Percentiles rank a stretch among this genome's conserved stretches.
Conservation (phyloP, 37 sponge, comb jelly and placozoan species). For the Geodia barretti region DNA sequence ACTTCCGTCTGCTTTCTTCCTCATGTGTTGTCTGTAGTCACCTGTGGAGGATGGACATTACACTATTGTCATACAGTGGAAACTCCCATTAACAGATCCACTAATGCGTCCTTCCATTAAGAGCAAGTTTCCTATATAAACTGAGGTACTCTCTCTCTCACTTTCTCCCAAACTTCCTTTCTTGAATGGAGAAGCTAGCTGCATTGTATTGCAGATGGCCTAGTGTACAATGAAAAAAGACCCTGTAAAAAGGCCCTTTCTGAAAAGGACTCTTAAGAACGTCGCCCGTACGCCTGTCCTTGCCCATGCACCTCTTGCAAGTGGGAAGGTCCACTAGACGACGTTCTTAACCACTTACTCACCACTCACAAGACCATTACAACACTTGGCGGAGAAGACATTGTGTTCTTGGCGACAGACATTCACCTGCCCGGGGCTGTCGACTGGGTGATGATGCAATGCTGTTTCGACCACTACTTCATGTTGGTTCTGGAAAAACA, state of each 20-base stretch:
- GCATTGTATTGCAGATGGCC: too few species aligned
- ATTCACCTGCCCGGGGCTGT: slow-evolving; percentile 91
- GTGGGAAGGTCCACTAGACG: slow-evolving; percentile 86
- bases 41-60: slow-evolving; percentile 8
- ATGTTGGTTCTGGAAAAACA: slow-evolving; percentile 96
- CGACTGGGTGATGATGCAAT: slow-evolving; percentile 99
- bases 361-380: slow-evolving; percentile 92
- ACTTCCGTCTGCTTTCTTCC: background rate
- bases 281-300: slow-evolving; percentile 92
- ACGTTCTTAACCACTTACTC: slow-evolving; percentile 79
- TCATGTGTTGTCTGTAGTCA: slow-evolving; percentile 20
- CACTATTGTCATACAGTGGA: too few species aligned
- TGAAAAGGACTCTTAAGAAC: slow-evolving; percentile 56
- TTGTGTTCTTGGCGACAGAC: slow-evolving; percentile 98
- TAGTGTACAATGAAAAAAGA: slow-evolving; percentile 91
- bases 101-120: too few species aligned
- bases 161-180: too few species aligned
- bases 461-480: slow-evolving; percentile 89
- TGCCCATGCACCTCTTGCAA: slow-evolving; percentile 92
- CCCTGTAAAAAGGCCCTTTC: slow-evolving; percentile 1
- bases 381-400: slow-evolving; percentile 93
- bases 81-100: too few species aligned
- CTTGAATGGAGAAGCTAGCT: too few species aligned
- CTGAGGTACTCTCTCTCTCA: background rate
- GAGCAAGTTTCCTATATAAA: too few species aligned